phyloP scores from a whole-genome alignment of 2,888 invertebrate genomes.

The Trisateles emortualis region DNA sequence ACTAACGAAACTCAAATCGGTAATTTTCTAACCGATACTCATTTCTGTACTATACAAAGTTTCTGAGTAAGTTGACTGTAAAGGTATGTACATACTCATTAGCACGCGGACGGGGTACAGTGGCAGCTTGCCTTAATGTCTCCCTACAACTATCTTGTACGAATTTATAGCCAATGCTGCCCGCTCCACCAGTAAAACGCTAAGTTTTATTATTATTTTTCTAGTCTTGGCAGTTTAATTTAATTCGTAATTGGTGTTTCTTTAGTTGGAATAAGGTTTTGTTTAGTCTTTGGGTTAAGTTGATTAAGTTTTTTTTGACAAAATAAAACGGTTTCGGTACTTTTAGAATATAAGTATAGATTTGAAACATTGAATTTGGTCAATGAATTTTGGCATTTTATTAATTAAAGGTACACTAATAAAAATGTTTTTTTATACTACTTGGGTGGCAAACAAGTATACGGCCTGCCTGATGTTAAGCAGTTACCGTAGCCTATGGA shows the following conservation, averaged over 20 bases:
- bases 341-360: too few species aligned
- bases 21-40: not conserved
- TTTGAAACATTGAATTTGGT: too few species aligned
- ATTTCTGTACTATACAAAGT: not conserved
- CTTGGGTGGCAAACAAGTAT: too few species aligned
- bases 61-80: conserved; percentile 10
- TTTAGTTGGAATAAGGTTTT: not conserved
- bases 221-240: conserved; percentile 13
- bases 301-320: not conserved
- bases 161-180: conserved; percentile 52
- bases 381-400: too few species aligned
- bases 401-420: too few species aligned
- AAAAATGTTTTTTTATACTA: too few species aligned
- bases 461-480: too few species aligned
- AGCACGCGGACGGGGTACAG: conserved; percentile 47
- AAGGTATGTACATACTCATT: conserved; percentile 42
- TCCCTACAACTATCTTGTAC: conserved; percentile 48
- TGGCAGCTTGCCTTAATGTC: conserved; percentile 62
- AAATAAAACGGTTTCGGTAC: too few species aligned
- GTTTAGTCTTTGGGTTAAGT: too few species aligned
- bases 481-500: too few species aligned
- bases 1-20: not conserved
- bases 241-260: not conserved
- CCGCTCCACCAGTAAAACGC: conserved; percentile 26
- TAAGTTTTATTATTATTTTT: conserved; percentile 31